Conservation (phyloP, 2,888 invertebrate species). For the Digitonthophagus gazella region DNA sequence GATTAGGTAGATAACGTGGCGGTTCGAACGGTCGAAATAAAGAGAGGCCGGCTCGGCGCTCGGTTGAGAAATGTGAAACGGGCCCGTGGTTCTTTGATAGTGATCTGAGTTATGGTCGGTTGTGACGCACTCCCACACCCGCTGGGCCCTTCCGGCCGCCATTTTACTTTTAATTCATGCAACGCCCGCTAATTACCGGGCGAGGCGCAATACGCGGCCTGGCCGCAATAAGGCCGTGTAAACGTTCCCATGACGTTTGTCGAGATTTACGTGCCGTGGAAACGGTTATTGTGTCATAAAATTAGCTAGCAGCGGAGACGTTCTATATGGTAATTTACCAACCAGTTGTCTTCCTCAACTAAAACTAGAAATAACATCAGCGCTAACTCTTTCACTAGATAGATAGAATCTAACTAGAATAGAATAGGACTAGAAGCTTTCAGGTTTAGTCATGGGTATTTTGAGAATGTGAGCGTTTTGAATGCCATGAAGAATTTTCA, state of each 20-base stretch:
- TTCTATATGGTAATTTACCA: neutral
- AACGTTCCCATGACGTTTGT: neutral
- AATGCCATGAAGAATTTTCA: no score
- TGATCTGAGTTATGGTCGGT: constrained; percentile 50
- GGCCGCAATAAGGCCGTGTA: neutral
- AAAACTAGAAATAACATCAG: no score
- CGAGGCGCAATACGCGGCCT: neutral
- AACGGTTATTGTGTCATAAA: neutral
- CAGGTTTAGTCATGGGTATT: no score
- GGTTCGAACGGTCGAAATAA: neutral
- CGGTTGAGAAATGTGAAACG: constrained; percentile 13
- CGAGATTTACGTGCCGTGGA: neutral
- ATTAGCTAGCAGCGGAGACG: neutral
- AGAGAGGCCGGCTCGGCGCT: neutral
- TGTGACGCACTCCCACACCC: constrained; percentile 24
- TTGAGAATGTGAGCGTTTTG: no score
- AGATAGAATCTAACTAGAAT: no score
- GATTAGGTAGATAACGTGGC: neutral
- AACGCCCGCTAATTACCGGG: constrained; percentile 10
- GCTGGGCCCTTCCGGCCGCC: constrained; percentile 49
- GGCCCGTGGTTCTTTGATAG: constrained; percentile 36
- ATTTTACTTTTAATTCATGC: constrained; percentile 46
- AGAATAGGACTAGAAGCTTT: no score
- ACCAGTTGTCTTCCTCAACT: neutral
- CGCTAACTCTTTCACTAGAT: no score